Percentiles rank a stretch among this genome's conserved stretches.
Conservation (phyloP, 2,888 invertebrate species). For the Gymnosoma rotundatum region DNA sequence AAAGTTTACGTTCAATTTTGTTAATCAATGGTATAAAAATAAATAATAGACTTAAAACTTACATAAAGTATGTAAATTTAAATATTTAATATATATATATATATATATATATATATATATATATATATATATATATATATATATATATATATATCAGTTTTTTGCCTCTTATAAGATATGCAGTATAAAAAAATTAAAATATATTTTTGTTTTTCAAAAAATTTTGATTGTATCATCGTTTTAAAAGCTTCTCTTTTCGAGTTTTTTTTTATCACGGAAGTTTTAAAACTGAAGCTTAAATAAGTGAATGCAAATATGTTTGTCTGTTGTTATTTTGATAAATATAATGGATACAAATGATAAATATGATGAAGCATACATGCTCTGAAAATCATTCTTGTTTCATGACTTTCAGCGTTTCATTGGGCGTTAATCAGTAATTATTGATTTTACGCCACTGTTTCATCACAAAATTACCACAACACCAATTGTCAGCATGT, state of each 20-base stretch:
- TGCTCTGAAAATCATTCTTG: conserved; percentile 64
- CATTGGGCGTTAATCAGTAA: conserved; percentile 83
- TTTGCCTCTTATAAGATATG: not conserved
- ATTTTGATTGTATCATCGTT: conserved; percentile 64
- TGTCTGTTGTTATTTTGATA: conserved; percentile 20
- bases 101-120: too few species aligned
- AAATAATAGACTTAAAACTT: conserved; percentile 12
- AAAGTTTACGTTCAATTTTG: conserved; percentile 32
- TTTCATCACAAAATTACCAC: conserved; percentile 89
- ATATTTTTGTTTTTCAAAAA: conserved; percentile 20
- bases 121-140: not conserved
- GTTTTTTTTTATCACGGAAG: conserved; percentile 23
- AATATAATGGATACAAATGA: conserved; percentile 18
- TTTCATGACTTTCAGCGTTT: conserved; percentile 63
- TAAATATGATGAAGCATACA: conserved; percentile 51
- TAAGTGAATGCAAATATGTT: conserved; percentile 14
- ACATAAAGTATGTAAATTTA: not conserved
- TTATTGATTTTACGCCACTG: conserved; percentile 90
- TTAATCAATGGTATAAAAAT: conserved; percentile 6
- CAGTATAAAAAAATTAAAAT: conserved; percentile 17
- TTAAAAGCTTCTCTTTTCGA: conserved; percentile 55
- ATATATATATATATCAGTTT: not conserved
- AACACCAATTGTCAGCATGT: conserved; percentile 86
- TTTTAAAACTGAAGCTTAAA: conserved; percentile 15
- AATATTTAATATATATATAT: too few species aligned